Evolutionary conservation across 2,797 vertebrate species (phyloP), one percentile per base, ranked within the genome.

Genomic region (Karalla daura): DNA sequence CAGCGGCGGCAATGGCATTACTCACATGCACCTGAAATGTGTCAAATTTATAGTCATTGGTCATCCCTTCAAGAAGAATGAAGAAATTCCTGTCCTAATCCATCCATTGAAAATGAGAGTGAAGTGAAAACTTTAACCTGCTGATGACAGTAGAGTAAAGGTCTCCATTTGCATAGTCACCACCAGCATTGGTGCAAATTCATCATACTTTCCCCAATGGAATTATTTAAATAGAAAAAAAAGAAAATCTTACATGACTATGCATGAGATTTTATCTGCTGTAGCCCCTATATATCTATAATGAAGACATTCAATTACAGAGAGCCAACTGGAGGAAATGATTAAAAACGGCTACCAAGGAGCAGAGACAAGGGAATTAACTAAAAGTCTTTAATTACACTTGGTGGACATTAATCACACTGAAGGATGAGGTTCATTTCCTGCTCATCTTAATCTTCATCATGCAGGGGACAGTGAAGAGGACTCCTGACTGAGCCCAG

Each of bases 341-440:
- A 92, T 92, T 89, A 91, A 94, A 92, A 91, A 88, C 80, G 86
- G 83, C 80, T 88, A 86, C 70, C 20, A 75, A 81, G 80, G 85
- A 89, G 77, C 60, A 74, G 78, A 81, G 91, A 91, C 91, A 89
- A 83, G 88, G 85, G 88, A 93, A 93, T 94, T 93, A 93, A 92
- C 90, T 91, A 87, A 93, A 92, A 87, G 88, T 92, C 85, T 91
- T 93, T 93, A 94, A 94, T 94, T 94, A 93, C 86, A 88, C 85
- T 87, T 90, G 86, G 88, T 85, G 79, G 87, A 88, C 88, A 93
- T 93, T 92, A 90, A 93, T 93, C 92, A 90, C 64, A 47, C 73
- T 87, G 91, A 90, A 77, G 87, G 83, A 91, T 90, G 88, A 88
- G 89, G 74, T 87, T 92, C 85, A 92, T 93, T 94, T 94, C 87